phyloP scores from a whole-genome alignment of 2,888 invertebrate species.

The Lasioglossum vierecki region DNA sequence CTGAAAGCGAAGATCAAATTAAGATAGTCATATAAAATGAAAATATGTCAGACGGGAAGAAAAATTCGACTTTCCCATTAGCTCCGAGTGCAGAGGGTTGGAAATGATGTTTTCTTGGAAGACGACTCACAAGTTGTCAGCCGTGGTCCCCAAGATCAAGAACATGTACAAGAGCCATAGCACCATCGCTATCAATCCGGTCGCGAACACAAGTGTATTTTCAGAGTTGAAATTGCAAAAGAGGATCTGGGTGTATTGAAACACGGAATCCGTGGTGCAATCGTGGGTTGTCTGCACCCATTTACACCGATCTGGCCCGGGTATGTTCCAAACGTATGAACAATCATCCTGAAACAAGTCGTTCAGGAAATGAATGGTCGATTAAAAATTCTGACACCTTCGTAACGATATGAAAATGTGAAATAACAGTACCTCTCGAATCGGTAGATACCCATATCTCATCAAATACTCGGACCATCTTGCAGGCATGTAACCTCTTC shows the following conservation, averaged over 20 bases:
- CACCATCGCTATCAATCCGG: conserved; percentile 78
- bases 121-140: conserved; percentile 86
- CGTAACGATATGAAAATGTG: not conserved
- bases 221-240: conserved; percentile 81
- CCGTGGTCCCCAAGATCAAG: conserved; percentile 85
- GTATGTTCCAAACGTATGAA: conserved; percentile 79
- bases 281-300: conserved; percentile 79
- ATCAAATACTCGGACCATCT: conserved; percentile 7
- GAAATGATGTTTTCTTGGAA: too few species aligned
- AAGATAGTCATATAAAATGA: too few species aligned
- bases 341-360: conserved; percentile 78
- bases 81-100: too few species aligned
- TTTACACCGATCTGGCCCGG: conserved; percentile 78
- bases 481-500: not conserved
- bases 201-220: conserved; percentile 63
- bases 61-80: too few species aligned
- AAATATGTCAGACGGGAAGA: too few species aligned
- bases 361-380: not conserved
- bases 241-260: conserved; percentile 81
- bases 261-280: conserved; percentile 76
- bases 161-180: conserved; percentile 85
- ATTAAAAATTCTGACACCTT: not conserved
- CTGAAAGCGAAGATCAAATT: too few species aligned
- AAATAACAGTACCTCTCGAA: conserved; percentile 54
- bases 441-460: conserved; percentile 60